Base-by-base conservation (phyloP, 2,113 vertebrate species). In the Corynorhinus townsendii region DNA sequence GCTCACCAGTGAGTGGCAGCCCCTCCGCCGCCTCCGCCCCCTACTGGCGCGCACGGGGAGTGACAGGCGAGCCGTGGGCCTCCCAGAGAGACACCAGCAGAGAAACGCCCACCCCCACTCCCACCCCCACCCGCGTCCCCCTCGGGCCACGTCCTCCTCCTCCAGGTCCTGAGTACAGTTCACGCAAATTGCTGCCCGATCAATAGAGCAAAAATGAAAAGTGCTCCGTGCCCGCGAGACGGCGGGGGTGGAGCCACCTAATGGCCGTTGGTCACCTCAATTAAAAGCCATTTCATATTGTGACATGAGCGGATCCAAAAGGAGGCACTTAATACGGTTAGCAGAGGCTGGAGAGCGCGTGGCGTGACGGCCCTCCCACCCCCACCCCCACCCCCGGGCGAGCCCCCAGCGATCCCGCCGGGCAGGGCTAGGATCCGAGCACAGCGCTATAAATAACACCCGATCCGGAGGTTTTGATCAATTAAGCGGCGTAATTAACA, bases 1-100 rank as follows among this genome's bases (percentile, higher is more conserved):
- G 99, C 98, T 97, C 97, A 98, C 97, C 98, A 75, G 98, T 99
- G 99, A 99, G 99, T 99, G 99, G 98, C 99, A 99, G 99, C 98
- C 98, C 99, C 96, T 97, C 97, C 80, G 73, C 52, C 33, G 98
- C 97, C 88, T 81, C 96, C 97, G 98, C 99, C 98, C 98, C 98
- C 99, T 98, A 98, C 98, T 98, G 99, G 98, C 72, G 2, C 22
- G 91, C 97, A 89, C 81, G 92, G 93, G 80, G 93, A 97, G 96
- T 97, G 92, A 94, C 97, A 96, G 26, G 89, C 86, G 96, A 81
- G 66, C 87, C 76, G 95, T 20, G 95, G 93, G 90, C 62, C 7
- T 12, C 77, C 76, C 62, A 26, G 86, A 26, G 52, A 80, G 68
- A 26, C 69, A 33, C 40, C 59, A n/a, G 76, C 11, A 1, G 52